These are phyloP conservation scores for Chironomus tentans DNA, from an alignment of 2,888 invertebrate species.

Conservation along the genomic window DNA sequence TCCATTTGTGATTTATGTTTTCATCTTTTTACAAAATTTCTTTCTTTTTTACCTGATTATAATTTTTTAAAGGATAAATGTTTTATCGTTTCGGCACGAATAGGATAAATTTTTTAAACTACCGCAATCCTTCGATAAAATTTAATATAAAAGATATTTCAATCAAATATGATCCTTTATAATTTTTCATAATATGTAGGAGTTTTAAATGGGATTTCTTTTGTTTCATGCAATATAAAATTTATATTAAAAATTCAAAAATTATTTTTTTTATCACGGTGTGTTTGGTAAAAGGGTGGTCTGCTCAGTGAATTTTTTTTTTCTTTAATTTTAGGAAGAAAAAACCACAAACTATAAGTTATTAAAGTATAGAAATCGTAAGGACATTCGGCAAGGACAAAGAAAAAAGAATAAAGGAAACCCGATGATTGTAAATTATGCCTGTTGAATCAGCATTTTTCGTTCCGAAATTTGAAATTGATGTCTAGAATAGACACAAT, in stretches of 20 bases:
- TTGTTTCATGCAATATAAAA: too few relatives aligned
- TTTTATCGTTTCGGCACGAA: neutral
- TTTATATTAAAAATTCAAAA: neutral
- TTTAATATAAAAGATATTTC: neutral
- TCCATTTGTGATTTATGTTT: neutral
- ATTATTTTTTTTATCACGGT: neutral
- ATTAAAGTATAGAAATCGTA: neutral
- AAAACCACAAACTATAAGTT: neutral
- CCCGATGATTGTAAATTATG: constrained; percentile 7
- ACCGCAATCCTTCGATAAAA: neutral
- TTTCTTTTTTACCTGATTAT: neutral
- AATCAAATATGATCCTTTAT: neutral
- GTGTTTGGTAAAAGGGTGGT: neutral
- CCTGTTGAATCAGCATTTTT: constrained; percentile 3
- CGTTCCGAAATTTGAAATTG: neutral
- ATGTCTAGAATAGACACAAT: neutral
- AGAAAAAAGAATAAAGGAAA: neutral
- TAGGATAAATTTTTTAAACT: neutral
- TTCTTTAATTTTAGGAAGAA: neutral
- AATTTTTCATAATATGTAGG: neutral
- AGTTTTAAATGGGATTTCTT: too few relatives aligned
- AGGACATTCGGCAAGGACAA: neutral
- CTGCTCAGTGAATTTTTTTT: neutral
- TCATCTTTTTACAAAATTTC: neutral
- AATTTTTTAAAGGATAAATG: neutral